These are phyloP conservation scores for Orientallactaga sibirica DNA, from an alignment of 2,797 vertebrate genomes.

Conservation along the genomic window DNA sequence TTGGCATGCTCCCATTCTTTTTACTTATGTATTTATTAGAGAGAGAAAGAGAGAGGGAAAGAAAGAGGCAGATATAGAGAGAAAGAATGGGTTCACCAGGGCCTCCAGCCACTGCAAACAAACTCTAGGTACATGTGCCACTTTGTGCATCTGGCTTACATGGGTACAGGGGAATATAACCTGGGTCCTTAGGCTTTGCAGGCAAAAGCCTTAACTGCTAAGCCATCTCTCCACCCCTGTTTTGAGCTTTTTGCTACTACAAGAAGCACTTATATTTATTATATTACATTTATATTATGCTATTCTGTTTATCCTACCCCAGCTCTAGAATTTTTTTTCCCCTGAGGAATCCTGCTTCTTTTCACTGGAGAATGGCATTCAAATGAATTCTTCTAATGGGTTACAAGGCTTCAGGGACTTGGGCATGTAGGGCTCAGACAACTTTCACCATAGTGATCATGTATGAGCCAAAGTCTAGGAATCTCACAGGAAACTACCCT, in stretches of 20 bases:
- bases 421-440: not conserved
- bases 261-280: not conserved
- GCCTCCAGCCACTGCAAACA: no score
- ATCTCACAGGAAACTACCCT: conserved; percentile 51
- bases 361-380: conserved; percentile 25
- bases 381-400: conserved; percentile 16
- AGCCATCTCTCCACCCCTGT: not conserved
- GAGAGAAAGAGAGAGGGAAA: no score
- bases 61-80: no score
- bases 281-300: no score
- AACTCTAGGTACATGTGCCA: no score
- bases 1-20: not conserved
- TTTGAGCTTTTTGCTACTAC: conserved; percentile 24
- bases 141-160: no score
- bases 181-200: no score
- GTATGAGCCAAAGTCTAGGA: conserved; percentile 47
- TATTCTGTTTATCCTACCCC: not conserved
- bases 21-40: not conserved
- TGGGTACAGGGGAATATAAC: no score
- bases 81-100: no score
- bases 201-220: no score
- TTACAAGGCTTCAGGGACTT: not conserved
- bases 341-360: not conserved
- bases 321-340: conserved; percentile 25
- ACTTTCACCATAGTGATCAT: conserved; percentile 22